Conservation (phyloP, 2,797 vertebrate genomes). For the Anas flavirostris region DNA sequence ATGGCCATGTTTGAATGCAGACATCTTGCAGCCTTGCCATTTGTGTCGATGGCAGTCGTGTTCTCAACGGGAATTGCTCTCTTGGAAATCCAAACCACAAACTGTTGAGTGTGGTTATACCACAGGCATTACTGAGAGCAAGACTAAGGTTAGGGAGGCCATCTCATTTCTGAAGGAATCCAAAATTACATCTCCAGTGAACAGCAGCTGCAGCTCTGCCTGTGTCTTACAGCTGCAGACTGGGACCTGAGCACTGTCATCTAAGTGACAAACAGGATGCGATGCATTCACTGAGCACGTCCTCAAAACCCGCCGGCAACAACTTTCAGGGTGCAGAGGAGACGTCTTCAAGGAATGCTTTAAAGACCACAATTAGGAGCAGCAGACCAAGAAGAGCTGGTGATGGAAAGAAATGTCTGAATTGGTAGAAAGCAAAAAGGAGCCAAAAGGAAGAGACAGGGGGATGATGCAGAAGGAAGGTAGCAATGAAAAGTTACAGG, state of each 20-base stretch:
- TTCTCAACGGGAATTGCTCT: not conserved
- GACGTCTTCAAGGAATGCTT: not conserved
- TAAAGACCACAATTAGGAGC: not conserved
- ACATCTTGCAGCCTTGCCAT: not conserved
- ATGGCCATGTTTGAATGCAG: not conserved
- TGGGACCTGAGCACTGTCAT: not conserved
- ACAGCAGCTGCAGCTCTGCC: not conserved
- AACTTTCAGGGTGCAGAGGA: not conserved
- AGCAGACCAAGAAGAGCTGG: not conserved
- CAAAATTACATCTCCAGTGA: not conserved
- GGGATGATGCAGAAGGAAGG: not conserved
- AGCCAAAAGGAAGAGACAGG: not conserved
- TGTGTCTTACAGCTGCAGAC: not conserved
- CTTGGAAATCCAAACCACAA: conserved; percentile 17
- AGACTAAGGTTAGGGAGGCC: conserved; percentile 27
- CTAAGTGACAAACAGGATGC: not conserved
- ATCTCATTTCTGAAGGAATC: conserved; percentile 22
- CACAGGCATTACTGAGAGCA: conserved; percentile 2
- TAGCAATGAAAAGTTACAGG: not conserved
- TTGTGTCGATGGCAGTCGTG: not conserved
- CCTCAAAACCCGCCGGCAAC: rapidly evolving
- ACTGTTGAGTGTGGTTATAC: not conserved
- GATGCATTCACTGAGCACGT: not conserved
- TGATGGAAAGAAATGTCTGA: not conserved
- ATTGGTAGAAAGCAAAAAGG: not conserved